Evolutionary conservation across 2,888 invertebrate genomes (phyloP), one percentile per base, ranked within the genome.

Genomic region (Eupithecia vulgata): DNA sequence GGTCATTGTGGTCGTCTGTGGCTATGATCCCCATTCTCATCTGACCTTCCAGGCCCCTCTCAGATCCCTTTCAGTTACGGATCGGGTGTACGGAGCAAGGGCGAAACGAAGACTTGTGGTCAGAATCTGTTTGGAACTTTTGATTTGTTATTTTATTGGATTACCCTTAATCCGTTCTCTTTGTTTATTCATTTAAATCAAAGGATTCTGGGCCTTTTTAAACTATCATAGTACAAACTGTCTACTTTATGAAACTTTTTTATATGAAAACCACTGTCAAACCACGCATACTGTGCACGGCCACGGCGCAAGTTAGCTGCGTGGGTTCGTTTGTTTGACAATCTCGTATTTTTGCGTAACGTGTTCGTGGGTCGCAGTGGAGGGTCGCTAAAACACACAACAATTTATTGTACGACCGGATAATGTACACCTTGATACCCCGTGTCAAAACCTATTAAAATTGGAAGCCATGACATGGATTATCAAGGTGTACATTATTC

Each of bases 71-170:
- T 61, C 68, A 25, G 61, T 59, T 59, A 15, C 30, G 67, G 68
- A 40, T 68, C 40, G 25, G 59, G 17, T 68, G 4, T 40, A 21
- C 13, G 2, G 21, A 40, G n/a, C n/a, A 59, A 59, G 17, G 59
- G 45, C 35, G 45, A 69, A 69, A 59, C 45, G 45, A 17, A 25
- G 4, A 45, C 35, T 64, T 72, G 65, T 37, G 66, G 72, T 45
- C 8, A 12, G 17, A 66, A 30, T 61, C 37, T 37, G 65, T 13
- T 30, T 21, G 34, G 57, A 68, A 40, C 57, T 21, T 68, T 72
- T 34, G 17, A 65, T 65, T 65, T 25, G 13, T 21, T 37, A 5
- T 15, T 65, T 62, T 21, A 64, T 64, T n/a, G 62, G 35, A 64
- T 64, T 64, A 35, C n/a, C n/a, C 12, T 64, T 35, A 10, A 37